Evolutionary conservation across 2,888 invertebrate species (phyloP).

Genomic region (Euphydryas editha): DNA sequence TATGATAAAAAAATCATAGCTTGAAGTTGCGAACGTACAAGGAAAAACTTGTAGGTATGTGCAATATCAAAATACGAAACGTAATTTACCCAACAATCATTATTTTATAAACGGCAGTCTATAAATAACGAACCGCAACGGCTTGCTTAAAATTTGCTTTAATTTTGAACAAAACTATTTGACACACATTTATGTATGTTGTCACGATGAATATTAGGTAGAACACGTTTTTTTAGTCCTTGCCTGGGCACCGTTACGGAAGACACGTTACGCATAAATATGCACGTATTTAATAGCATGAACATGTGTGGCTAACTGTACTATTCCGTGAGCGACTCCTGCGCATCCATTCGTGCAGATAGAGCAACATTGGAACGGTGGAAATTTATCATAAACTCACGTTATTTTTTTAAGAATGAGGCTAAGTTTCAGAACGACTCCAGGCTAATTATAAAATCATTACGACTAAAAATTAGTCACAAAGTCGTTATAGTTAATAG

Average conservation of each 20-base stretch:
- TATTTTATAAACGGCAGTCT: background rate
- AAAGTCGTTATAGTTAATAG: no score
- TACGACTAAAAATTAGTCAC: no score
- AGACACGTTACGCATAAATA: conserved; percentile 80
- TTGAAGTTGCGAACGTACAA: background rate
- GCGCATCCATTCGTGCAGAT: conserved; percentile 49
- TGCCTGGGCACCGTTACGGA: conserved; percentile 69
- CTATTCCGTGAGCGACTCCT: conserved; percentile 59
- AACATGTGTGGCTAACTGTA: conserved; percentile 77
- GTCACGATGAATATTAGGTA: conserved; percentile 22
- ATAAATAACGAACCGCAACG: background rate
- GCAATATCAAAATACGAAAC: conserved; percentile 1
- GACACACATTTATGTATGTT: conserved; percentile 15
- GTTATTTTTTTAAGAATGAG: conserved; percentile 12
- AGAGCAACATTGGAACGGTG: conserved; percentile 37
- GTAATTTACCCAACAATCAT: background rate
- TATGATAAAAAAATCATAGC: background rate
- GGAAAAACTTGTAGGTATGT: conserved; percentile 12
- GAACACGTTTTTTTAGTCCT: conserved; percentile 68
- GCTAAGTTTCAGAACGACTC: conserved; percentile 3
- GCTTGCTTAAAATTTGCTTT: background rate
- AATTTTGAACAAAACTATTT: conserved; percentile 16
- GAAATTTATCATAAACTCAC: conserved; percentile 22
- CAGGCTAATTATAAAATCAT: background rate
- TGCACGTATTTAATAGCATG: conserved; percentile 76